Conservation (phyloP, 2,797 vertebrate genomes). For the Pogoniulus pusillus region DNA sequence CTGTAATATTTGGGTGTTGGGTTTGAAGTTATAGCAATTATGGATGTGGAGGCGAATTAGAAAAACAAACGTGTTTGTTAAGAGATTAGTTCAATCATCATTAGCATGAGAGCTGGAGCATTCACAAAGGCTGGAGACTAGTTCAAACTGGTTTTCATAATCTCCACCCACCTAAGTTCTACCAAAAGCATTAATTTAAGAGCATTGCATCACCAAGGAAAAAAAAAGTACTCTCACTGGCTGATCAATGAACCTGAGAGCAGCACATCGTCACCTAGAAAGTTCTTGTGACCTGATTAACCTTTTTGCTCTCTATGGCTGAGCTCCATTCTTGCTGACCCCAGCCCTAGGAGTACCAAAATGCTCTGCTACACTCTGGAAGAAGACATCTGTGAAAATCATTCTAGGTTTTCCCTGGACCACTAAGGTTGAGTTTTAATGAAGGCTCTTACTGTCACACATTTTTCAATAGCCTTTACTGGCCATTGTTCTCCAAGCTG, state of each 20-base stretch:
- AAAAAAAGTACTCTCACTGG: constrained; percentile 61
- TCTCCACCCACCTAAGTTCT: constrained; percentile 59
- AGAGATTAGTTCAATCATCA: constrained; percentile 64
- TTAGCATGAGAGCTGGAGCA: constrained; percentile 37
- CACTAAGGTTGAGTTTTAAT: background rate
- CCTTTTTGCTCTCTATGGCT: background rate
- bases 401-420: background rate
- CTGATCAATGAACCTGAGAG: constrained; percentile 55
- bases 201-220: constrained; percentile 19
- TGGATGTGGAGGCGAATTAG: constrained; percentile 57
- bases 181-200: constrained; percentile 59
- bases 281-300: constrained; percentile 51
- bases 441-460: background rate
- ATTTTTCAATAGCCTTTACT: background rate
- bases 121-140: constrained; percentile 48
- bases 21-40: constrained; percentile 54
- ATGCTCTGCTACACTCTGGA: background rate
- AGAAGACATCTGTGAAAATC: background rate
- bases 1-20: constrained; percentile 54
- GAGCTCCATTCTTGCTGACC: background rate
- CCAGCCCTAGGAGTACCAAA: background rate
- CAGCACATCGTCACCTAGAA: constrained; percentile 13
- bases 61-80: constrained; percentile 72
- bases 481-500: background rate
- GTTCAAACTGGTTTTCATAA: constrained; percentile 61